These are phyloP conservation scores for Marmota monax DNA, from an alignment of 2,113 vertebrate species.

Conservation along the genomic window DNA sequence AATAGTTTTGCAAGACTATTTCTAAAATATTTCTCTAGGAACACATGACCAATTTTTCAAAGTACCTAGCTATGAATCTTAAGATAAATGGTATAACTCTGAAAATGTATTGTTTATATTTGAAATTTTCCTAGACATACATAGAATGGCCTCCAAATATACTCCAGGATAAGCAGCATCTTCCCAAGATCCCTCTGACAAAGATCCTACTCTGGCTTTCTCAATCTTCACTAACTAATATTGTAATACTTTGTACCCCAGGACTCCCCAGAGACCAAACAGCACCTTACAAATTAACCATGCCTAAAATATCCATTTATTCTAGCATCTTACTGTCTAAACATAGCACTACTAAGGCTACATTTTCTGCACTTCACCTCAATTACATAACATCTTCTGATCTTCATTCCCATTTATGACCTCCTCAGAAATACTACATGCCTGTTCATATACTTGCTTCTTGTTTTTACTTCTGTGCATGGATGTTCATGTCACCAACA, in stretches of 20 bases:
- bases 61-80: neutral
- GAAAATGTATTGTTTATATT: neutral
- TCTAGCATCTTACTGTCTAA: neutral
- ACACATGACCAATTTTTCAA: constrained; percentile 14
- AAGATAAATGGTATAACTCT: neutral
- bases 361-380: neutral
- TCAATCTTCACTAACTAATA: neutral
- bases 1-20: neutral
- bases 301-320: neutral
- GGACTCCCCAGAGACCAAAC: neutral
- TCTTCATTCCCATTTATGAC: neutral
- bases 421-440: neutral
- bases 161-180: neutral
- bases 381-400: neutral
- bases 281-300: neutral
- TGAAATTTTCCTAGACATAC: neutral
- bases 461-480: neutral
- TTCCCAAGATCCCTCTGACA: neutral
- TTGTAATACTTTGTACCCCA: neutral
- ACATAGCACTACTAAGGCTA: neutral
- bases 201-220: neutral
- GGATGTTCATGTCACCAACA: neutral
- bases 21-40: constrained; percentile 20
- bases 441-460: neutral
- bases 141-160: neutral